phyloP scores from a whole-genome alignment of 2,888 invertebrate species.

The Xylota segnis region DNA sequence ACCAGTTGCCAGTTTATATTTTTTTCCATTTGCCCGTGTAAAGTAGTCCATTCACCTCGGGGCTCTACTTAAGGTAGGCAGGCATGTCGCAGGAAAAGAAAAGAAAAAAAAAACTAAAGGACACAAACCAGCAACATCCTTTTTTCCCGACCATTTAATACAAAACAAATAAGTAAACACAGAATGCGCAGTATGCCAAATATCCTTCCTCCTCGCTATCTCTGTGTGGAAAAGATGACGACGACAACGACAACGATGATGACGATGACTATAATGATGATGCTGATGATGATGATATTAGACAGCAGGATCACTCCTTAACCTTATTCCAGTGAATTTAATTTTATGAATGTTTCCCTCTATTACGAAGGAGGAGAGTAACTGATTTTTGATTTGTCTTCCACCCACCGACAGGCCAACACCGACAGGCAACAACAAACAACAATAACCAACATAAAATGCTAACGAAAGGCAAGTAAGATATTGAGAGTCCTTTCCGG shows the following conservation, averaged over 20 bases:
- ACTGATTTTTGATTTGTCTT: constrained; percentile 58
- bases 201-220: too few species aligned
- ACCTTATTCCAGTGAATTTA: constrained; percentile 25
- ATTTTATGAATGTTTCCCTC: constrained; percentile 38
- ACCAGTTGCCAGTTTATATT: constrained; percentile 24
- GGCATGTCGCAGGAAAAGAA: neutral
- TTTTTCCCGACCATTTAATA: constrained; percentile 24
- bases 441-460: neutral
- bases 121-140: constrained; percentile 15
- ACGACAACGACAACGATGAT: too few species aligned
- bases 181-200: constrained; percentile 40
- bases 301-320: constrained; percentile 37
- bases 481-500: constrained; percentile 30
- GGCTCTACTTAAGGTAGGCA: constrained; percentile 31
- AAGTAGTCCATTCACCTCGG: constrained; percentile 68
- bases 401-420: constrained; percentile 31
- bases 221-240: too few species aligned
- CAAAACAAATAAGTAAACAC: constrained; percentile 37
- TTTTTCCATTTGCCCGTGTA: constrained; percentile 20
- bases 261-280: too few species aligned
- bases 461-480: constrained; percentile 5
- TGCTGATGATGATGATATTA: constrained; percentile 6
- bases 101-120: neutral
- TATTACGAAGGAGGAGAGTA: constrained; percentile 16
- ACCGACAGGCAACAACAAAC: neutral